Conservation (phyloP, 2,888 invertebrate genomes). For the Pollenia griseotomentosa region DNA sequence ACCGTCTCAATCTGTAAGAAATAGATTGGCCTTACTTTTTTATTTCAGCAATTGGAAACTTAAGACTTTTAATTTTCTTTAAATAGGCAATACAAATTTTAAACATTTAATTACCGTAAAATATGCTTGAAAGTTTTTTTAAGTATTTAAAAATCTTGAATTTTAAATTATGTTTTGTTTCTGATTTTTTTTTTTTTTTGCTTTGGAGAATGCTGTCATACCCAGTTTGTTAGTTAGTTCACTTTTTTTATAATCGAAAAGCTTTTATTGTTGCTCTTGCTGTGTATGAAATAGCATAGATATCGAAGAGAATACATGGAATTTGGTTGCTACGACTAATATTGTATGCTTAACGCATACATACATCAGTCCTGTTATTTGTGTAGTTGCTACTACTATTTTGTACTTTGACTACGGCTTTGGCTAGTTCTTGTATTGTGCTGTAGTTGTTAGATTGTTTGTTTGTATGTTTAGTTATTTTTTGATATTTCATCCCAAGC, state of each 20-base stretch:
- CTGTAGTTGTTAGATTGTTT: slow-evolving; percentile 39
- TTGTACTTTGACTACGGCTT: slow-evolving; percentile 32
- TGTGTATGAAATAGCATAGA: slow-evolving; percentile 52
- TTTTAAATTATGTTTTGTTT: slow-evolving; percentile 16
- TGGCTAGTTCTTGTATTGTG: slow-evolving; percentile 17
- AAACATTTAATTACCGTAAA: too few relatives aligned
- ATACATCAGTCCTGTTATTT: slow-evolving; percentile 64
- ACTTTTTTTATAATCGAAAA: background rate
- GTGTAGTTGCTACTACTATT: slow-evolving; percentile 51
- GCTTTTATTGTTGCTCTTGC: slow-evolving; percentile 32
- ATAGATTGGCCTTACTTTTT: too few relatives aligned
- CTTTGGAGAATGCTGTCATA: slow-evolving; percentile 51
- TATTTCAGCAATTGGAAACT: too few relatives aligned
- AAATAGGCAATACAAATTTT: too few relatives aligned
- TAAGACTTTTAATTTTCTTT: too few relatives aligned
- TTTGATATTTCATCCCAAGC: slow-evolving; percentile 71
- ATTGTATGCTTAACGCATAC: slow-evolving; percentile 72
- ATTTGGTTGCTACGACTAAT: slow-evolving; percentile 67
- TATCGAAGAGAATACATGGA: slow-evolving; percentile 30
- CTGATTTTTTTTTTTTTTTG: background rate
- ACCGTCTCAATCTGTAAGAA: too few relatives aligned
- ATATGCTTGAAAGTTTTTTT: background rate
- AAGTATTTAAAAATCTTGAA: slow-evolving; percentile 10
- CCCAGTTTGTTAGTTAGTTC: slow-evolving; percentile 29
- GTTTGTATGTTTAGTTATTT: slow-evolving; percentile 68